These are phyloP conservation scores for Setophaga kirtlandii DNA, from an alignment of 2,113 vertebrate species.

Conservation along the genomic window DNA sequence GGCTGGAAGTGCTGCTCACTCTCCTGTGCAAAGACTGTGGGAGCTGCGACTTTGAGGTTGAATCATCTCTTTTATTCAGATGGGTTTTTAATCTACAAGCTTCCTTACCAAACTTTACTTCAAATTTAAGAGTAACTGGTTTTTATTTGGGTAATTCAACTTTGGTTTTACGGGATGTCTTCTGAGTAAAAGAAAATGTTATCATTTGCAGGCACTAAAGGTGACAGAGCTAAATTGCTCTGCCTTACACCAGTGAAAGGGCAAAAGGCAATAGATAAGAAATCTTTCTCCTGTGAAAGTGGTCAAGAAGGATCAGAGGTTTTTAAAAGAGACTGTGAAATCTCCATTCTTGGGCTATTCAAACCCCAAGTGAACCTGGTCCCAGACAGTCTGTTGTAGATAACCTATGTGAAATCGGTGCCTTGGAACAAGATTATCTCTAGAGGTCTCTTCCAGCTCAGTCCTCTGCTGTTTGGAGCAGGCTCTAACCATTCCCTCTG, in stretches of 20 bases:
- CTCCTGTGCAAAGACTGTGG: neutral
- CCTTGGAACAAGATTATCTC: neutral
- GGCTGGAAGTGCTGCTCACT: neutral
- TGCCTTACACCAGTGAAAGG: neutral
- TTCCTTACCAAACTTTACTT: neutral
- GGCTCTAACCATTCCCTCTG: neutral
- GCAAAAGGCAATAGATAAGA: neutral
- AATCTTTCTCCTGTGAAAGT: neutral
- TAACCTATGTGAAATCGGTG: neutral
- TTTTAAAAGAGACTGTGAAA: neutral
- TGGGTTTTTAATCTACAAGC: neutral
- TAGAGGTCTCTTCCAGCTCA: neutral
- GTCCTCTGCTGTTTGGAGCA: neutral
- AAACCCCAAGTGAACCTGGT: neutral
- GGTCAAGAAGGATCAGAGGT: neutral
- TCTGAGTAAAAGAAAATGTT: neutral
- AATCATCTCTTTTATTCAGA: neutral
- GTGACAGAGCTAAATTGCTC: neutral
- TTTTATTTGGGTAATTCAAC: neutral
- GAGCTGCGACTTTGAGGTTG: neutral
- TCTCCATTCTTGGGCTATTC: neutral
- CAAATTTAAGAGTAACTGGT: fast-evolving
- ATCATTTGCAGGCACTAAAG: neutral
- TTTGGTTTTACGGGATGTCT: neutral
- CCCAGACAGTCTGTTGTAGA: neutral